phyloP scores from a whole-genome alignment of 2,888 invertebrate species.

The Drosophila anomalata region DNA sequence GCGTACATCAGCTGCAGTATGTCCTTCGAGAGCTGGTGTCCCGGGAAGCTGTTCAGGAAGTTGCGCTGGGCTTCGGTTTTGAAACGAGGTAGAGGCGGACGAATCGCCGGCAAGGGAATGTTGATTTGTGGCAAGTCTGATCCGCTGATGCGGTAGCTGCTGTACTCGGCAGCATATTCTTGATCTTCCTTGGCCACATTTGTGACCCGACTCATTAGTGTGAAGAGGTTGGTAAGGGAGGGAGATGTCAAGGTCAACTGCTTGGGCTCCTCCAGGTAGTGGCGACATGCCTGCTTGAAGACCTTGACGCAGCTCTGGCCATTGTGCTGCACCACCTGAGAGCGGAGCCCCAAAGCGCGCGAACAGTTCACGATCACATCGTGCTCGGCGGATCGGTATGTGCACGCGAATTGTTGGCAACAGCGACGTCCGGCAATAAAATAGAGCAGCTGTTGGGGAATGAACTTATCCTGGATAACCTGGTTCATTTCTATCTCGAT shows the following conservation, averaged over 20 bases:
- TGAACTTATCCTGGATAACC: constrained; percentile 43
- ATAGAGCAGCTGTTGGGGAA: constrained; percentile 62
- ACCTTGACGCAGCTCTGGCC: constrained; percentile 55
- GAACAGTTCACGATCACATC: constrained; percentile 27
- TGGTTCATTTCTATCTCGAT: constrained; percentile 44
- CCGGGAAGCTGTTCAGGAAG: constrained; percentile 9
- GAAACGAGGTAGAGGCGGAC: background rate
- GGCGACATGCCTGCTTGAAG: constrained; percentile 54
- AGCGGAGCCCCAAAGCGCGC: constrained; percentile 43
- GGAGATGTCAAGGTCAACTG: constrained; percentile 22
- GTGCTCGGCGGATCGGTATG: constrained; percentile 52
- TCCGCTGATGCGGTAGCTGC: background rate
- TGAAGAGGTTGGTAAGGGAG: constrained; percentile 31
- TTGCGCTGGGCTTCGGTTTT: constrained; percentile 12
- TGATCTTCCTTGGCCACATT: constrained; percentile 14
- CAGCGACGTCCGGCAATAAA: constrained; percentile 65
- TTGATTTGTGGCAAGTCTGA: constrained; percentile 13
- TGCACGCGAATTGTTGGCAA: constrained; percentile 60
- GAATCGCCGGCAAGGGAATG: constrained; percentile 6
- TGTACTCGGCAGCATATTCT: background rate
- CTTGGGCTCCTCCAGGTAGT: constrained; percentile 59
- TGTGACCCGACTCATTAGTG: constrained; percentile 22
- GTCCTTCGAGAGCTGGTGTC: background rate
- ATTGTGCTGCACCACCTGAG: constrained; percentile 24
- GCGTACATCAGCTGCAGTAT: constrained; percentile 40